phyloP scores from a whole-genome alignment of 2,113 vertebrate genomes.

The Esox niger region DNA sequence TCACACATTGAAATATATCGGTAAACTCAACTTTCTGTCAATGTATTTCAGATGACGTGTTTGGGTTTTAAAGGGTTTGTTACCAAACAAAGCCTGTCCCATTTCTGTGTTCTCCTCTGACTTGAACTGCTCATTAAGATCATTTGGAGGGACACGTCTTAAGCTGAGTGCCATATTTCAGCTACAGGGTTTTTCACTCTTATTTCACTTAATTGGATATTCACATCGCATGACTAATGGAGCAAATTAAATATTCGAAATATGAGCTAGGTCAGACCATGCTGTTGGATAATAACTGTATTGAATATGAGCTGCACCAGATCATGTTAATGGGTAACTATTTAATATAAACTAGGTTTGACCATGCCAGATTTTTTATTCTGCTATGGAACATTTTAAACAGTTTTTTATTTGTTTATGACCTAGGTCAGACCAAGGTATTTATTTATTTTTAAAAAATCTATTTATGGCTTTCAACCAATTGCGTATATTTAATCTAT shows the following conservation, averaged over 20 bases:
- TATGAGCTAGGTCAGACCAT: neutral
- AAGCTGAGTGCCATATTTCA: conserved; percentile 15
- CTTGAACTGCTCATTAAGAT: conserved; percentile 24
- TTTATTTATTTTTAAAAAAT: no score
- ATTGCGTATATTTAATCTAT: no score
- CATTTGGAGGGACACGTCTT: conserved; percentile 16
- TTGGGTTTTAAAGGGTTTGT: neutral
- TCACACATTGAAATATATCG: no score
- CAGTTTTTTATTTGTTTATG: no score
- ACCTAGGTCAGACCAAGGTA: no score
- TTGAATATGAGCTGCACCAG: neutral
- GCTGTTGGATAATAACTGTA: neutral
- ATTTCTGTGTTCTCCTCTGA: neutral
- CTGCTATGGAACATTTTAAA: no score
- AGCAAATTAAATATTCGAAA: neutral
- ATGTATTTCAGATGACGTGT: no score
- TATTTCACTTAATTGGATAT: conserved; percentile 37
- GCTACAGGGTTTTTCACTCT: conserved; percentile 19
- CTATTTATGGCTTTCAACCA: no score
- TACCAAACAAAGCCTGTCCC: neutral
- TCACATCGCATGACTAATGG: conserved; percentile 13
- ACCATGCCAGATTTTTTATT: no score
- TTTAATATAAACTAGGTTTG: neutral
- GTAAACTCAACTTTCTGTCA: no score
- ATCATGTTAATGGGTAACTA: neutral